Base-by-base conservation (phyloP, 2,797 vertebrate species). In the Brotula barbata region DNA sequence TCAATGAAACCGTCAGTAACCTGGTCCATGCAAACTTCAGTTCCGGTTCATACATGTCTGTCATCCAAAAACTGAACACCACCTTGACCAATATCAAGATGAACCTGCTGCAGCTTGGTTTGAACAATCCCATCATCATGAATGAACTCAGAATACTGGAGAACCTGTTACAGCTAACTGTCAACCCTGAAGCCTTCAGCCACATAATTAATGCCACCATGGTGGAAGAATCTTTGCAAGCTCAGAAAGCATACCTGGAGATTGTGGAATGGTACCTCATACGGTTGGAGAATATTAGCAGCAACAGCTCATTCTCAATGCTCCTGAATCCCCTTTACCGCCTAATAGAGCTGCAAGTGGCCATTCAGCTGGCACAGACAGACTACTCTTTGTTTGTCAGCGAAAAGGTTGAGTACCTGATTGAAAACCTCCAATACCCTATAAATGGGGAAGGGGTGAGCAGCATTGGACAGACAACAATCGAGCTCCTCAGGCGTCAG, bases 241-340 rank as follows among this genome's bases (percentile, higher is more conserved):
- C 68, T 9, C 80, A 88, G 40, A 64, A 37, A 25, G 47, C 75
- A 0, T 89, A 85, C 50, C 40, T 84, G 20, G 62, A 87, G 20
- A 83, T 91, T 10, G 60, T 77, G n/a, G 9, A 80, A 12, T 92
- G 90, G 89, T 92, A 92, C 74, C 70, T 93, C 56, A 71, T 54
- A 22, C 86, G 55, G 25, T 56, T 92, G 51, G 85, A 85, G 73
- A 88, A 87, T 10, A 68, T 82, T 64, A 90, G 83, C 20, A 85
- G 65, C 17, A 61, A 28, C 39, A 88, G 88, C 58, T 69, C 80
- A 0, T n/a, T 73, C 21, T 80, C 80, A 22, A 49, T 66, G 0
- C 63, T 89, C 47, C 71, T 92, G n/a, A 9, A 68, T 1, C 80
- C 83, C 11, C 40, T 90, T 40, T 85, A 86, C 54, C 14, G n/a